These are phyloP conservation scores for Aphodius granarius DNA, from an alignment of 2,888 invertebrate genomes.

Conservation along the genomic window DNA sequence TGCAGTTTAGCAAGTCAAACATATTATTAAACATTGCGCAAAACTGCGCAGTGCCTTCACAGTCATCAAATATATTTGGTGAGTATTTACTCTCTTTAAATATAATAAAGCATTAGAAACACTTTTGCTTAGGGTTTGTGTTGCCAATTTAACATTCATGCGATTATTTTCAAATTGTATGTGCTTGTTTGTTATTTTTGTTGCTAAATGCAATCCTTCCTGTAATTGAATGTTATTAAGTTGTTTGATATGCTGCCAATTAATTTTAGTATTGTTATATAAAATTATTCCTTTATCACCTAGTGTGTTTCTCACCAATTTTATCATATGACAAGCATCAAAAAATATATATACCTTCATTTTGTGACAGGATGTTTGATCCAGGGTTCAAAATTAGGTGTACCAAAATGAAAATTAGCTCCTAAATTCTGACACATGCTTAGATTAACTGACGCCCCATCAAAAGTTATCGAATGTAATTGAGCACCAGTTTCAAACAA, in stretches of 20 bases:
- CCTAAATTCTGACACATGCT: too few species aligned
- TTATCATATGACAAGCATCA: slow-evolving; percentile 38
- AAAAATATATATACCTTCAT: slow-evolving; percentile 30
- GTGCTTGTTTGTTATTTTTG: slow-evolving; percentile 31
- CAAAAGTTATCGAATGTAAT: slow-evolving; percentile 35
- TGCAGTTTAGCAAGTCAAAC: too few species aligned
- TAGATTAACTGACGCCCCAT: slow-evolving; percentile 35
- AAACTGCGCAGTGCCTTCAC: slow-evolving; percentile 14
- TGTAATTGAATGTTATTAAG: slow-evolving; percentile 32
- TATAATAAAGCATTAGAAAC: slow-evolving; percentile 29
- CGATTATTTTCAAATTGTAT: slow-evolving; percentile 30
- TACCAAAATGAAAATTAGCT: slow-evolving; percentile 11
- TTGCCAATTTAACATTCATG: slow-evolving; percentile 37
- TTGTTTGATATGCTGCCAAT: slow-evolving; percentile 33
- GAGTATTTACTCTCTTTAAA: slow-evolving; percentile 1
- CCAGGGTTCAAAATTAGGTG: slow-evolving; percentile 24
- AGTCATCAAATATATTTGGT: slow-evolving; percentile 6
- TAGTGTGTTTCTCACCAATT: too few species aligned
- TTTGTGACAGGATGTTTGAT: slow-evolving; percentile 35
- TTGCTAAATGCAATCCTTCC: slow-evolving; percentile 34
- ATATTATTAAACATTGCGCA: slow-evolving; percentile 31
- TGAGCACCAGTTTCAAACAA: slow-evolving; percentile 29
- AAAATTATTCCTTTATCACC: slow-evolving; percentile 24
- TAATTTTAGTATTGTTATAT: slow-evolving; percentile 25
- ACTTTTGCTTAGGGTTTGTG: too few species aligned